Evolutionary conservation across 2,113 vertebrate species (phyloP).

Genomic region (Hirundichthys speculiger): DNA sequence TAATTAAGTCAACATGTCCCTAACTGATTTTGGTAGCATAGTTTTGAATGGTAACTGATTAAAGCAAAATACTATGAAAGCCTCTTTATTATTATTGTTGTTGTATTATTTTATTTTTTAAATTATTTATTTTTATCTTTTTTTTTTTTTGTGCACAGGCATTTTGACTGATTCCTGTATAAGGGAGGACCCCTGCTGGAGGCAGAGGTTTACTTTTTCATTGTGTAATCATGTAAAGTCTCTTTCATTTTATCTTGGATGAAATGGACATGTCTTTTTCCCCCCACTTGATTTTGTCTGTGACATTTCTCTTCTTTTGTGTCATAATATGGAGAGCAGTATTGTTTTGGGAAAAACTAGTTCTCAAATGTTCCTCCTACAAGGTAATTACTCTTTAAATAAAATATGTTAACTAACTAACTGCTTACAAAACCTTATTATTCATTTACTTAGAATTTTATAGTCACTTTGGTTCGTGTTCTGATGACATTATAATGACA

Average conservation of each 20-base stretch:
- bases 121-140: constrained; percentile 37
- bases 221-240: not conserved
- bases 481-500: too few relatives aligned
- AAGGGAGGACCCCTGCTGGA: constrained; percentile 74
- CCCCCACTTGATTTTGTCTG: constrained; percentile 46
- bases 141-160: constrained; percentile 20
- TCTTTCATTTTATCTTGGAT: not conserved
- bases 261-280: not conserved
- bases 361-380: too few relatives aligned
- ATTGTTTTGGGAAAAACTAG: too few relatives aligned
- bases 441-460: constrained; percentile 14
- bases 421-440: constrained; percentile 44
- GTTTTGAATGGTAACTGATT: too few relatives aligned
- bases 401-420: too few relatives aligned
- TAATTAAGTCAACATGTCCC: too few relatives aligned
- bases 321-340: too few relatives aligned
- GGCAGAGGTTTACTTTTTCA: not conserved
- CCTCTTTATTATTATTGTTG: not conserved
- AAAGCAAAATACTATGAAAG: too few relatives aligned
- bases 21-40: too few relatives aligned
- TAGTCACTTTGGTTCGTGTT: not conserved
- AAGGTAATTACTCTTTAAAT: too few relatives aligned
- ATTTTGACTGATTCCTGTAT: constrained; percentile 49
- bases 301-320: constrained; percentile 33
- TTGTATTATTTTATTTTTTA: constrained; percentile 19